Conservation (phyloP, 2,888 invertebrate genomes). For the Acrobasis consociella region DNA sequence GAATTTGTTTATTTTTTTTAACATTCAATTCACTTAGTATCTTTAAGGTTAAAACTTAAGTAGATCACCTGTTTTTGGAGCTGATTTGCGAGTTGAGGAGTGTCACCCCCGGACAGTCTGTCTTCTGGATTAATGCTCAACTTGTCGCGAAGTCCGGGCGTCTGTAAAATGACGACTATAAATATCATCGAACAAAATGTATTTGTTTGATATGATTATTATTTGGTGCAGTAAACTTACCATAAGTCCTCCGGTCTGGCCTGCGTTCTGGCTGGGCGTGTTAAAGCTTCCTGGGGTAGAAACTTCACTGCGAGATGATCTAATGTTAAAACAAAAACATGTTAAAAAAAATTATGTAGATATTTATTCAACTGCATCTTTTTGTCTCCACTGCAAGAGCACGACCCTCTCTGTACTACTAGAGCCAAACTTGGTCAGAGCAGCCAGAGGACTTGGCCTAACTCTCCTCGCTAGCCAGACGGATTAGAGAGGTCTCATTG, state of each 20-base stretch:
- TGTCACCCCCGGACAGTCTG: constrained; percentile 86
- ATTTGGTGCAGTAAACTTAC: constrained; percentile 35
- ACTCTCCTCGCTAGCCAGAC: too few relatives aligned
- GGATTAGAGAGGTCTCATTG: too few relatives aligned
- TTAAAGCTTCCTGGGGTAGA: constrained; percentile 83
- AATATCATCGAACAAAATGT: not conserved
- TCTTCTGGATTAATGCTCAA: constrained; percentile 97
- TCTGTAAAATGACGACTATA: constrained; percentile 49
- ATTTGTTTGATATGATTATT: too few relatives aligned
- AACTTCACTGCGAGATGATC: constrained; percentile 86
- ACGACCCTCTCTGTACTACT: too few relatives aligned
- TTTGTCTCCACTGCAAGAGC: too few relatives aligned
- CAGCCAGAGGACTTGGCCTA: too few relatives aligned
- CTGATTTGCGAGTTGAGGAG: constrained; percentile 86
- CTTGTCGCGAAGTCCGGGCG: constrained; percentile 94
- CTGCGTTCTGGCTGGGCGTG: constrained; percentile 77
- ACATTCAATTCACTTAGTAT: too few relatives aligned
- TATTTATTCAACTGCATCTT: too few relatives aligned
- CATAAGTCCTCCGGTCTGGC: constrained; percentile 46
- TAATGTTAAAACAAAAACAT: constrained; percentile 34
- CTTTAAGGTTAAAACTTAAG: too few relatives aligned
- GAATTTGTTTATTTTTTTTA: too few relatives aligned
- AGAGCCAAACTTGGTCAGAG: too few relatives aligned
- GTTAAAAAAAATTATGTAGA: too few relatives aligned
- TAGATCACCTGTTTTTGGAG: constrained; percentile 85